These are phyloP conservation scores for Apis mellifera DNA, from an alignment of 1,140 invertebrate species.

Conservation along the genomic window Amel_HAv3.1 CM009931.2:6612501-6613000, in stretches of 20 bases:
- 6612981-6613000: slow-evolving; percentile 45
- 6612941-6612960: slow-evolving; percentile 16
- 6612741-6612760: slow-evolving; percentile 57
- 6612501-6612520: slow-evolving; percentile 82
- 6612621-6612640: slow-evolving; percentile 82
- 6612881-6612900: slow-evolving; percentile 38
- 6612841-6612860: slow-evolving; percentile 72
- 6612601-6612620: slow-evolving; percentile 83
- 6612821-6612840: slow-evolving; percentile 79
- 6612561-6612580: not conserved
- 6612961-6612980: slow-evolving; percentile 22
- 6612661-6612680: slow-evolving; percentile 86
- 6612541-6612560: slow-evolving; percentile 76
- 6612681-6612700: slow-evolving; percentile 84
- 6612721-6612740: slow-evolving; percentile 73
- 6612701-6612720: slow-evolving; percentile 74
- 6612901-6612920: slow-evolving; percentile 24
- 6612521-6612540: slow-evolving; percentile 84
- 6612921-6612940: slow-evolving; percentile 35
- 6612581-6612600: slow-evolving; percentile 10
- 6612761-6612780: slow-evolving; percentile 64
- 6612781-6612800: slow-evolving; percentile 64
- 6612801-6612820: slow-evolving; percentile 73
- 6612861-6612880: slow-evolving; percentile 29
- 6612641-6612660: slow-evolving; percentile 80